Evolutionary conservation across 2,113 vertebrate genomes (phyloP).

Genomic region (Bungarus multicinctus): DNA sequence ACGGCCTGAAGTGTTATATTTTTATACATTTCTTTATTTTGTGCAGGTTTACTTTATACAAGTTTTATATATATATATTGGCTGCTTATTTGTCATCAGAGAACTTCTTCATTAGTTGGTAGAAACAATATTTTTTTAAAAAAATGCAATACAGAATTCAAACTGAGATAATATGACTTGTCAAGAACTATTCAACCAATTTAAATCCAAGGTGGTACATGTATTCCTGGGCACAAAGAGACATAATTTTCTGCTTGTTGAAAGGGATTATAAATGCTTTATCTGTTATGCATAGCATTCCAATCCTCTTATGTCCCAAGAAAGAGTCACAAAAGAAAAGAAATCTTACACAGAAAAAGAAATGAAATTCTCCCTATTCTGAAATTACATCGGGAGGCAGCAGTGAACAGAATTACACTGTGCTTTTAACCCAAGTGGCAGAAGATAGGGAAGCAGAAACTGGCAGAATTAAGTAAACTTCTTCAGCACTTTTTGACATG

Average conservation of each 20-base stretch:
- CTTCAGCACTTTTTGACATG: rapidly evolving
- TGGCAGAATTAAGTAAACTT: background rate
- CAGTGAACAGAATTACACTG: rapidly evolving
- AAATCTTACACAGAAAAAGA: background rate
- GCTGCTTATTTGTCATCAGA: background rate
- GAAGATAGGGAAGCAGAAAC: background rate
- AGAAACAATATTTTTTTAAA: background rate
- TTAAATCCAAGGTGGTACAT: background rate
- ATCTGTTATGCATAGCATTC: background rate
- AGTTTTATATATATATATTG: background rate
- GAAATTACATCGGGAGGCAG: background rate
- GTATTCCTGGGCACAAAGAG: background rate
- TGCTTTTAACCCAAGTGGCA: background rate
- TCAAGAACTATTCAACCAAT: background rate
- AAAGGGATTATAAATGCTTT: background rate
- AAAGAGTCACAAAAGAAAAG: background rate
- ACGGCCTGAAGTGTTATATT: background rate
- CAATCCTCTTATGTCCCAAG: background rate
- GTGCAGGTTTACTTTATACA: background rate
- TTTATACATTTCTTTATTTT: background rate
- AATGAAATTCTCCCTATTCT: background rate
- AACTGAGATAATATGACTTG: background rate
- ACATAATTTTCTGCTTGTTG: background rate
- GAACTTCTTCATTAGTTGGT: background rate
- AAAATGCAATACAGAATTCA: background rate